Evolutionary conservation across 2,113 vertebrate species (phyloP), one percentile per base, ranked within the genome.

Genomic region (Panthera uncia): DNA sequence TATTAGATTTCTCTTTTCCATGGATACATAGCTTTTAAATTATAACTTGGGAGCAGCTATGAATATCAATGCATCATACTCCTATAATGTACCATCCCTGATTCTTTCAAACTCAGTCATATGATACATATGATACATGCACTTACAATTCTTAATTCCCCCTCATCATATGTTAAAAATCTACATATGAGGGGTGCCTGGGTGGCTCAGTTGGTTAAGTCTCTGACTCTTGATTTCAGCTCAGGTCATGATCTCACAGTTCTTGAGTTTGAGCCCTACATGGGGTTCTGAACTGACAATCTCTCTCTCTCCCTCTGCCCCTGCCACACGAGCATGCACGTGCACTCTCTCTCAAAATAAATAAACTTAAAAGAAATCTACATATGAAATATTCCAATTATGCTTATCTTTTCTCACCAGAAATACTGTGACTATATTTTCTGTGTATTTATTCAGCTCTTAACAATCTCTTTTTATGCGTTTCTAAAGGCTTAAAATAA

Each of bases 401-500:
- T 57, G 18, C 48, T 48, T 76, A 21, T 81, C 10, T 52, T 73
- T 96, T 68, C 74, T 68, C 80, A 90, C 61, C 57, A 87, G 82
- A 91, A 81, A 48, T 61, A 74, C 21, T 80, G 27, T 91, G 23
- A 76, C 31, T 87, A 48, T 52, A 88, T 88, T 91, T 66, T 87
- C 66, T 96, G 45, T 57, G 57, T 78, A 85, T 85, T 71, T 80
- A 71, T 86, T 66, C n/a, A 88, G 36, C 33, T 81, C 91, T 88
- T 76, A 78, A 63, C 23, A 50, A 50, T 68, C 38, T 36, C 41
- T 71, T 74, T 80, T 80, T 81, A 74, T 68, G 55, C 4, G 55
- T 69, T 82, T 84, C 38, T 91, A 93, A 93, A 93, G 61, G 4
- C 83, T 93, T 92, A 48, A 83, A 73, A 91, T 73, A 23, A 84